Evolutionary conservation across 2,888 invertebrate species (phyloP).

Genomic region (Liposcelis brunnea): DNA sequence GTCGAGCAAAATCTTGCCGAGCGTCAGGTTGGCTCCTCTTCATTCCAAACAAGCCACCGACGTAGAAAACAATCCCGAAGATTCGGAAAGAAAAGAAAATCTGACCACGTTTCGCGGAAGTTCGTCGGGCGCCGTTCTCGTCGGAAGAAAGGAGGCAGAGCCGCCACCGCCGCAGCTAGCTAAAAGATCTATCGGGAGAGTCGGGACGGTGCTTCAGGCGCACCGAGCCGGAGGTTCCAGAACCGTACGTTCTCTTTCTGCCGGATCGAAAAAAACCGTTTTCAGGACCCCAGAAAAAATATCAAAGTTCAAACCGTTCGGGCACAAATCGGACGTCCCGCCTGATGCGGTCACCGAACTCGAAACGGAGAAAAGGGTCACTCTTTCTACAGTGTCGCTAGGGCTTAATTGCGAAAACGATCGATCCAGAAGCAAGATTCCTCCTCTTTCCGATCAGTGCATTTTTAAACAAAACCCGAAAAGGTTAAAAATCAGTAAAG

Average conservation of each 20-base stretch:
- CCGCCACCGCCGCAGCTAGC: background rate
- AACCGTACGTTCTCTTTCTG: background rate
- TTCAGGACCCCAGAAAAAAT: background rate
- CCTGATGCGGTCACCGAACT: background rate
- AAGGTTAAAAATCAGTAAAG: conserved; percentile 3
- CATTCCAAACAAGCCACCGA: too few species aligned
- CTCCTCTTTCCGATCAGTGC: background rate
- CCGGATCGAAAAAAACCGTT: background rate
- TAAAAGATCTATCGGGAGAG: background rate
- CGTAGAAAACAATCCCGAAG: too few species aligned
- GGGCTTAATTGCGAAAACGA: conserved; percentile 1
- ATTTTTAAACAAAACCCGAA: conserved; percentile 3
- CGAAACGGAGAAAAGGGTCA: background rate
- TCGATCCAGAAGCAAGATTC: background rate
- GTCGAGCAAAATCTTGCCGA: too few species aligned
- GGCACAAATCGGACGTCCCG: background rate
- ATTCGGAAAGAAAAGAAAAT: too few species aligned
- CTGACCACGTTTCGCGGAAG: too few species aligned
- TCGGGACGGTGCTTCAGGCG: background rate
- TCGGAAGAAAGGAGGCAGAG: background rate
- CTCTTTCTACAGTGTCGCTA: background rate
- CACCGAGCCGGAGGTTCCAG: background rate
- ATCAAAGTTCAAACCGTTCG: background rate
- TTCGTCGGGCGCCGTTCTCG: background rate
- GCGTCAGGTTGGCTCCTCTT: too few species aligned